Evolutionary conservation across 2,113 vertebrate genomes (phyloP), one percentile per base, ranked within the genome.

Genomic region (Xiphophorus hellerii): DNA sequence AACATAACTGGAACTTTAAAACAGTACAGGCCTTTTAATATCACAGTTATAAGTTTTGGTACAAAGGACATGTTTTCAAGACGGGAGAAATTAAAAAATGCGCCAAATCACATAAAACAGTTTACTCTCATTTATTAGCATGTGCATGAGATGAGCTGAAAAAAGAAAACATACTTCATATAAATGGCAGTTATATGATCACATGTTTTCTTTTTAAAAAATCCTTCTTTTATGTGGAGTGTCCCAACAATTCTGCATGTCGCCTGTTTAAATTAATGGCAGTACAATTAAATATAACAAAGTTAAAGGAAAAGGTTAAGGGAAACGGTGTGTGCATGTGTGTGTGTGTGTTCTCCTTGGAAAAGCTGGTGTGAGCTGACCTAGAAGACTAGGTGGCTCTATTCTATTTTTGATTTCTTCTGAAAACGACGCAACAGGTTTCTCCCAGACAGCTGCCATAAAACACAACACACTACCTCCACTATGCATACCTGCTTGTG

Each of bases 341-440:
- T 42, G 37, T 39, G 33, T 35, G 39, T 42, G 39, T 42, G 39
- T 42, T 48, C 15, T 48, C 17, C 44, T 71, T 63, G 62, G 28
- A 51, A 70, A 70, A 74, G 71, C 77, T 60, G 61, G 83, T 84
- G 72, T 90, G 78, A 84, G 79, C 77, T 76, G 80, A 74, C 75
- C 73, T 86, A 78, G 30, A 76, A 67, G 72, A 85, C 75, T 85
- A 69, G 28, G 66, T 27, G 27, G 62, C 79, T 88, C 67, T 71
- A 6, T 87, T 91, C 87, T 75, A 82, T 91, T 91, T 92, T 79
- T 79, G 80, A 69, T 88, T 84, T 83, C 85, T 85, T 83, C 79
- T 88, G 80, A 76, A 77, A 62, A 61, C 77, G 85, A 75, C 80
- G 73, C 87, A 81, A 89, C 68, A 84, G 85, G 76, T 84, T 81